Evolutionary conservation across 2,113 vertebrate species (phyloP).

Genomic region (Ciconia boyciana): DNA sequence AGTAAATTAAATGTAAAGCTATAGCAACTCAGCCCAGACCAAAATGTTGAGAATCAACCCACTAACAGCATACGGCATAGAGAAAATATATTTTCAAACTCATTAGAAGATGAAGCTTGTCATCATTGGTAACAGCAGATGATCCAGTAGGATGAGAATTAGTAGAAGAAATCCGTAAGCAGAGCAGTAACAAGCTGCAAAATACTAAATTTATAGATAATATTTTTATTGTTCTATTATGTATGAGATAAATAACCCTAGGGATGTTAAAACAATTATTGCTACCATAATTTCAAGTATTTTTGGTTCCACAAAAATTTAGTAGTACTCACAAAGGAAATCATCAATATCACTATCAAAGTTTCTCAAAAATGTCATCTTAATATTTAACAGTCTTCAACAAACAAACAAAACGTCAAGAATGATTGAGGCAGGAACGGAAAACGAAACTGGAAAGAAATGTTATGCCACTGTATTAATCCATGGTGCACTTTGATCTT

Average conservation of each 20-base stretch:
- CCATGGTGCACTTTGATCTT: not conserved
- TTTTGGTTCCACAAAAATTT: not conserved
- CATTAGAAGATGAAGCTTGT: not conserved
- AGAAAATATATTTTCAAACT: slow-evolving; percentile 18
- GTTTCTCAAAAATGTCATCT: not conserved
- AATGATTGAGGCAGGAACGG: not conserved
- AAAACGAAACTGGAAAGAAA: not conserved
- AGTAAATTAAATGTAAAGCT: not conserved
- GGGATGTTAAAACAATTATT: not conserved
- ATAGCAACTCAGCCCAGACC: not conserved
- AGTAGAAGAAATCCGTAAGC: not conserved
- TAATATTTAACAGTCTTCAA: not conserved
- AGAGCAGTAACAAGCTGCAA: not conserved
- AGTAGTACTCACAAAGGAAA: not conserved
- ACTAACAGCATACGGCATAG: not conserved
- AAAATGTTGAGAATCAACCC: not conserved
- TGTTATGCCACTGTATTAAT: not conserved
- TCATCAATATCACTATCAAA: not conserved
- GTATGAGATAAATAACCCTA: not conserved
- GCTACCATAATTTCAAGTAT: not conserved
- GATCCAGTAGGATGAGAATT: not conserved
- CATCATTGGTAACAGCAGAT: not conserved
- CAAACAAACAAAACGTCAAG: not conserved
- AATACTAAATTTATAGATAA: not conserved
- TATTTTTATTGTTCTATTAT: not conserved